Evolutionary conservation across 2,113 vertebrate genomes (phyloP), one percentile per base, ranked within the genome.

Genomic region (Osmerus mordax): DNA sequence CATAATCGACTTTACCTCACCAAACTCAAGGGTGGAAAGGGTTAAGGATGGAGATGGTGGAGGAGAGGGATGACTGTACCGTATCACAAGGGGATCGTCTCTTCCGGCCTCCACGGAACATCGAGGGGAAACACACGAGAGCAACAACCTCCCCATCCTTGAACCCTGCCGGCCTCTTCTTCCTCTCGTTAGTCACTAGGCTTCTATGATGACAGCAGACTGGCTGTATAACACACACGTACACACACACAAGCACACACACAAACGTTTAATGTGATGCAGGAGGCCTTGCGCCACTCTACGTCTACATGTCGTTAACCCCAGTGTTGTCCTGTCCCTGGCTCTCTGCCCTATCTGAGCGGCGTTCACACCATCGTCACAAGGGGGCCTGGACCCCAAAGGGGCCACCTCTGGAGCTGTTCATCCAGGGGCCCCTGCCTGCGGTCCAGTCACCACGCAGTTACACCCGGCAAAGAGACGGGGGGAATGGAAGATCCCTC

Each of bases 171-270:
- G 73, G 15, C 78, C 67, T 73, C 73, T 80, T 69, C 77, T 80
- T 87, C 84, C 86, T 29, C 77, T 87, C 83, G 36, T 88, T 86
- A 77, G 70, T 86, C 83, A 84, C 1, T 0, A 29, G 74, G 72
- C 54, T 53, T 41, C 32, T 60, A 52, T 18, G 81, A 72, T 86
- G 88, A 87, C 86, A 86, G 78, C 76, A 52, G 71, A 78, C 77
- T 75, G 54, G 12, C 71, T 76, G 83, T 78, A 61, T 55, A 53
- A 74, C 79, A 71, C 73, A 23, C 23, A 23, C 23, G 23, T 23
- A 59, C 36, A 28, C 25, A n/a, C 54, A n/a, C 54, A 55, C 54
- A 55, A 55, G 54, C 54, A 55, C 54, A 55, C 54, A n/a, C 54
- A 1, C 14, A 55, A 3, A 55, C 3, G 54, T n/a, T 6, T n/a